Conservation (phyloP, 2,113 vertebrate species). For the Etheostoma spectabile region DNA sequence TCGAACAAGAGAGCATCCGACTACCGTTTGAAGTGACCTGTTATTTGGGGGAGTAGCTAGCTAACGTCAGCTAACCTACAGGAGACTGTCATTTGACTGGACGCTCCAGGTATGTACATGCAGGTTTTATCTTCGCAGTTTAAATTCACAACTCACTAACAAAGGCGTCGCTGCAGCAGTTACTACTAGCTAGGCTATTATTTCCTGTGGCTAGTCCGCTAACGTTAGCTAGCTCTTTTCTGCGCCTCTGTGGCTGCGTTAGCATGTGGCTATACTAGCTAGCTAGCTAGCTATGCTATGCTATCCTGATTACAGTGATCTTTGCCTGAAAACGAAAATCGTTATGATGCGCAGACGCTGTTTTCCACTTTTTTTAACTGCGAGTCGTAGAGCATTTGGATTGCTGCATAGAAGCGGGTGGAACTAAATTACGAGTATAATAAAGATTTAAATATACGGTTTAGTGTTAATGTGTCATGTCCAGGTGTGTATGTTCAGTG, state of each 20-base stretch:
- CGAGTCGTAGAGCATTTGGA: constrained; percentile 44
- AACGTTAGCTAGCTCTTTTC: constrained; percentile 16
- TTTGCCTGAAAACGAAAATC: constrained; percentile 50
- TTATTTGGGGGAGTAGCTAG: constrained; percentile 7
- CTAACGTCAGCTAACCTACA: constrained; percentile 21
- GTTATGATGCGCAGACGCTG: constrained; percentile 59
- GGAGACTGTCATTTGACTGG: background rate
- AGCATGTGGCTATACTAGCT: constrained; percentile 64
- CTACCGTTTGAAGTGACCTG: constrained; percentile 41
- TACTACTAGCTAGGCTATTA: background rate
- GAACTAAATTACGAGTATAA: background rate
- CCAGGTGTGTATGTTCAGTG: constrained; percentile 9
- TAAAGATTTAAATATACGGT: background rate
- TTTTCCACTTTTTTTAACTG: constrained; percentile 21
- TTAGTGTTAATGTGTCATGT: background rate
- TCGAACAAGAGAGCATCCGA: constrained; percentile 58
- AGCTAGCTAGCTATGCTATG: constrained; percentile 67
- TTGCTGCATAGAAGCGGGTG: background rate
- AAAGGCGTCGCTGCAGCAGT: background rate
- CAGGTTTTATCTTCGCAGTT: background rate
- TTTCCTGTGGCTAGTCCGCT: constrained; percentile 19
- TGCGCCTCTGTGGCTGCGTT: constrained; percentile 31
- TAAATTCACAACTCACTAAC: background rate
- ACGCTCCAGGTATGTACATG: constrained; percentile 45
- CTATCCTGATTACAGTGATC: constrained; percentile 51